Conservation (phyloP, 2,113 vertebrate genomes). For the Carassius gibelio region DNA sequence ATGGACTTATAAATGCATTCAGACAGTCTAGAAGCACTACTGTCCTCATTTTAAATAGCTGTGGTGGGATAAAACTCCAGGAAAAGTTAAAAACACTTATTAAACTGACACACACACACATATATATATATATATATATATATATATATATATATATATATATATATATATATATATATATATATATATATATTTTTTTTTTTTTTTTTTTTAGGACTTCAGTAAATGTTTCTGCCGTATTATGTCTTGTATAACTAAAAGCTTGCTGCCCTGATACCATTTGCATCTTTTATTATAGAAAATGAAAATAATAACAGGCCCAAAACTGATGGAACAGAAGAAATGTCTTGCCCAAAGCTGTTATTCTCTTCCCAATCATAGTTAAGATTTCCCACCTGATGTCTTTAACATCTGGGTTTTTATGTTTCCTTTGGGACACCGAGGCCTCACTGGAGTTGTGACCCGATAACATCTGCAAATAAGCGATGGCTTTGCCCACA, state of each 20-base stretch:
- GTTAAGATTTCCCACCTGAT: constrained; percentile 71
- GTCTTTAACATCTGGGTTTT: constrained; percentile 87
- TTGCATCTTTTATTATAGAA: background rate
- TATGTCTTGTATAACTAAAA: background rate
- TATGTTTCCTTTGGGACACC: constrained; percentile 78
- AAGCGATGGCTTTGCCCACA: constrained; percentile 80
- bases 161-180: too few species aligned
- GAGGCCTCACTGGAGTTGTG: constrained; percentile 81
- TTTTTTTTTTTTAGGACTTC: background rate
- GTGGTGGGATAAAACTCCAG: background rate
- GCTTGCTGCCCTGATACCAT: background rate
- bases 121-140: background rate
- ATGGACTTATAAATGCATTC: background rate
- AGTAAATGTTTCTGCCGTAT: background rate
- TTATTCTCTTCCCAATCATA: constrained; percentile 40
- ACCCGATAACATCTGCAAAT: constrained; percentile 90
- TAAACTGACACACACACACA: background rate
- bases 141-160: too few species aligned
- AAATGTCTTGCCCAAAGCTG: constrained; percentile 14
- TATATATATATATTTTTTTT: too few species aligned
- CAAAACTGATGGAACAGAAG: background rate
- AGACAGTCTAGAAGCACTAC: background rate
- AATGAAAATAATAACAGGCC: background rate
- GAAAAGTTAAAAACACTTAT: background rate
- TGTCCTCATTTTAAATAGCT: background rate